Percentiles rank a stretch among this genome's conserved stretches.
Evolutionary conservation across 2,113 vertebrate genomes (phyloP).

Genomic region (Atractosteus spatula): DNA sequence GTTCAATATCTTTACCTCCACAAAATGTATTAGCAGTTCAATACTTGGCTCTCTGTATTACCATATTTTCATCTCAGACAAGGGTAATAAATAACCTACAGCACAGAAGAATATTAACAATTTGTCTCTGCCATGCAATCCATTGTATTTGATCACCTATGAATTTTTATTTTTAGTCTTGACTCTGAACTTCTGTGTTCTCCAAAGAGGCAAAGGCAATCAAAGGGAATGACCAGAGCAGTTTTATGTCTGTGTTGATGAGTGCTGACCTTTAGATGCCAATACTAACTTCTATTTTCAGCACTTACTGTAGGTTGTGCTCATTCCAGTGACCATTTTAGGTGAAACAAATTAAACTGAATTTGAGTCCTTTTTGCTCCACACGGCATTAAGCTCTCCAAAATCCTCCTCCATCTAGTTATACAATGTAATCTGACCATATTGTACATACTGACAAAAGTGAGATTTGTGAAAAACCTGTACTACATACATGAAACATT

Average conservation of each 20-base stretch:
- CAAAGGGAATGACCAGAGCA: neutral
- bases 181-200: neutral
- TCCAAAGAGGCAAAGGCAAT: neutral
- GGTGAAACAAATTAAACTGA: neutral
- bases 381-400: too few relatives aligned
- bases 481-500: too few relatives aligned
- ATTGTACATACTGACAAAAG: too few relatives aligned
- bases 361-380: too few relatives aligned
- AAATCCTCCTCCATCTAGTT: too few relatives aligned
- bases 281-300: neutral
- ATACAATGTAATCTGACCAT: too few relatives aligned
- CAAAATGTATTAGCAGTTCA: constrained; percentile 18
- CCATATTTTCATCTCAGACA: constrained; percentile 22
- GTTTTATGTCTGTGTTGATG: neutral
- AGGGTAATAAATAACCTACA: constrained; percentile 29
- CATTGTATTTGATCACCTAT: neutral
- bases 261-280: neutral
- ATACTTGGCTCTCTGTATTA: constrained; percentile 27
- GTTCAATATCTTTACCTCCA: neutral
- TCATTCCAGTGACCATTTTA: neutral
- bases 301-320: too few relatives aligned
- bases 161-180: neutral
- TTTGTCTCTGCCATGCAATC: constrained; percentile 22
- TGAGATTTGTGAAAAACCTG: too few relatives aligned
- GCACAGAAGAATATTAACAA: constrained; percentile 15